A percentile compares a stretch with the other conserved stretches of the same genome.
Evolutionary conservation across 2,113 vertebrate genomes (phyloP).

Genomic region (Pelodiscus sinensis): DNA sequence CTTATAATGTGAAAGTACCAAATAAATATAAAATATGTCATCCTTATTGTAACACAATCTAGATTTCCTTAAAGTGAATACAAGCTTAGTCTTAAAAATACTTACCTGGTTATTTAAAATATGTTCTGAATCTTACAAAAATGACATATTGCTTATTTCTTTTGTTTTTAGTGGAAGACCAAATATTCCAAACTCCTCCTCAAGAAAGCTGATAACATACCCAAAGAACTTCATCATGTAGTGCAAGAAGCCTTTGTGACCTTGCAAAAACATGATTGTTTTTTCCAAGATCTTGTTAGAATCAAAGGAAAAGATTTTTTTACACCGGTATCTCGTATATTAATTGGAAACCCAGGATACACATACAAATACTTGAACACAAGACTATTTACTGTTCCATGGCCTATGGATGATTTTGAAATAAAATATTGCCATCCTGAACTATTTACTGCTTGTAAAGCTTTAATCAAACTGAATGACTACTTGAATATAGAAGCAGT

Average conservation of each 20-base stretch:
- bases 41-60: not conserved
- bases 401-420: conserved; percentile 82
- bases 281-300: conserved; percentile 91
- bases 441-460: conserved; percentile 87
- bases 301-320: conserved; percentile 92
- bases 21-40: not conserved
- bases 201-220: conserved; percentile 81
- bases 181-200: conserved; percentile 91
- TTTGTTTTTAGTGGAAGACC: conserved; percentile 87
- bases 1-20: not conserved
- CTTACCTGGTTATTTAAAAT: not conserved
- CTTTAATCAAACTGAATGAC: conserved; percentile 90
- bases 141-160: not conserved
- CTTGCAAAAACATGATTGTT: conserved; percentile 83
- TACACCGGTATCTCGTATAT: conserved; percentile 90
- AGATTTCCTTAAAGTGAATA: not conserved
- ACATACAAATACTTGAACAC: conserved; percentile 97
- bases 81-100: not conserved
- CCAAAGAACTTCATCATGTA: conserved; percentile 83
- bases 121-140: not conserved
- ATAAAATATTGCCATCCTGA: conserved; percentile 83
- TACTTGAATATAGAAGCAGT: conserved; percentile 84
- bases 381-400: conserved; percentile 94
- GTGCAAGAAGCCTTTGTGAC: conserved; percentile 87
- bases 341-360: conserved; percentile 91